phyloP scores from a whole-genome alignment of 2,113 vertebrate species.

The Crotalus helleri region DNA sequence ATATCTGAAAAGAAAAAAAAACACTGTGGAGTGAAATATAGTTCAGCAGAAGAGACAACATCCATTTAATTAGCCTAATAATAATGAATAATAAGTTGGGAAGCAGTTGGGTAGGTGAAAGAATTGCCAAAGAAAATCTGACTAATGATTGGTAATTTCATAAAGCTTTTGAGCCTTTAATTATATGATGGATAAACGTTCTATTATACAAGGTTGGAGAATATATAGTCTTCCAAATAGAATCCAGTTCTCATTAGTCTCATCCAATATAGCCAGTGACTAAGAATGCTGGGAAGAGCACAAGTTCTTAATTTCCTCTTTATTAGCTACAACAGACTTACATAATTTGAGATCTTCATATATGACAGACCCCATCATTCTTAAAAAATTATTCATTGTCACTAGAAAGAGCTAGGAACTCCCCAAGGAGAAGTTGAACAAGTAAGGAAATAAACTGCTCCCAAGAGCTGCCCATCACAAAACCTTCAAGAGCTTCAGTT shows the following conservation, averaged over 20 bases:
- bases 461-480: background rate
- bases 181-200: background rate
- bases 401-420: background rate
- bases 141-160: background rate
- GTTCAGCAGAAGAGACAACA: background rate
- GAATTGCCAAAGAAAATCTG: background rate
- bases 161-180: background rate
- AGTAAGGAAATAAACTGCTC: background rate
- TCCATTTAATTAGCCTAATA: background rate
- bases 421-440: background rate
- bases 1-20: conserved; percentile 53
- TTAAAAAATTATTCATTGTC: background rate
- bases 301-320: background rate
- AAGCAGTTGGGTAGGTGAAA: background rate
- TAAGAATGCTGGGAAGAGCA: background rate
- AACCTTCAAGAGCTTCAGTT: background rate
- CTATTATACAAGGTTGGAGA: background rate
- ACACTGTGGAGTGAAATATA: background rate
- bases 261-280: background rate
- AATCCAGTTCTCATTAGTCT: background rate
- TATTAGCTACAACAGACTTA: background rate
- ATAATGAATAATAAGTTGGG: background rate
- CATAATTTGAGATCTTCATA: background rate
- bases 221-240: background rate
- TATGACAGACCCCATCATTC: background rate